Conservation (phyloP, 1,140 invertebrate species). For the Ceratoteleas bidentatus region DNA sequence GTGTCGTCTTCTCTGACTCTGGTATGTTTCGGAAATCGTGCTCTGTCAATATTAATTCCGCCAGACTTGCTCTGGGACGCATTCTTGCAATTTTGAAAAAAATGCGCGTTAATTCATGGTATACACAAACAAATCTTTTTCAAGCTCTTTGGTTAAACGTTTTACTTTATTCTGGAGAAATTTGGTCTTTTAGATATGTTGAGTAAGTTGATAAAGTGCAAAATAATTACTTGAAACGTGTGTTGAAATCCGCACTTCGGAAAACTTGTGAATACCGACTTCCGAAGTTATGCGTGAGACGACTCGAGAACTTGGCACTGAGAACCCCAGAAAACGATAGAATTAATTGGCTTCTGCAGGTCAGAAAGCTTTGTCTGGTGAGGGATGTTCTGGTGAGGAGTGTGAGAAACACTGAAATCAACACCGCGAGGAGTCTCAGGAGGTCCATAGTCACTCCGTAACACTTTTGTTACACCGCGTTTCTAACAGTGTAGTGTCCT, state of each 20-base stretch:
- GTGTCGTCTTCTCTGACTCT: neutral
- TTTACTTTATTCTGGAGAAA: conserved; percentile 3
- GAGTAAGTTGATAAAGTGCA: conserved; percentile 10
- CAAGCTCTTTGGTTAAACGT: conserved; percentile 11
- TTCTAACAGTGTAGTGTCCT: too few species aligned
- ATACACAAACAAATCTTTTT: conserved; percentile 6
- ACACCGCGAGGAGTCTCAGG: too few species aligned
- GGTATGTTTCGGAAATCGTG: neutral
- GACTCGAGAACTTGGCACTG: neutral
- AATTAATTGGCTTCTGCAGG: conserved; percentile 13
- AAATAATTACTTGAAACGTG: conserved; percentile 6
- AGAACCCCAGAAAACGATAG: neutral
- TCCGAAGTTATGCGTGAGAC: conserved; percentile 7
- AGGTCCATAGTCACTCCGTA: too few species aligned
- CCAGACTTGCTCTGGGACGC: neutral
- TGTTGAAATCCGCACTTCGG: neutral
- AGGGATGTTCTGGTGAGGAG: too few species aligned
- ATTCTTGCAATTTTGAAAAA: conserved; percentile 12
- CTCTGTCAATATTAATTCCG: neutral
- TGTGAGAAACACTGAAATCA: too few species aligned
- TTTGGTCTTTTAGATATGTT: neutral
- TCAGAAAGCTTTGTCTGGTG: conserved; percentile 7
- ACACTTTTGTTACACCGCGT: too few species aligned
- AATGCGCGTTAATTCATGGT: conserved; percentile 5
- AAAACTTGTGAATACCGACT: neutral